Percentiles rank a stretch among this genome's conserved stretches.
These are phyloP conservation scores for Saxidomus purpurata DNA, from an alignment of 1,140 invertebrate genomes.

Conservation along the genomic window DNA sequence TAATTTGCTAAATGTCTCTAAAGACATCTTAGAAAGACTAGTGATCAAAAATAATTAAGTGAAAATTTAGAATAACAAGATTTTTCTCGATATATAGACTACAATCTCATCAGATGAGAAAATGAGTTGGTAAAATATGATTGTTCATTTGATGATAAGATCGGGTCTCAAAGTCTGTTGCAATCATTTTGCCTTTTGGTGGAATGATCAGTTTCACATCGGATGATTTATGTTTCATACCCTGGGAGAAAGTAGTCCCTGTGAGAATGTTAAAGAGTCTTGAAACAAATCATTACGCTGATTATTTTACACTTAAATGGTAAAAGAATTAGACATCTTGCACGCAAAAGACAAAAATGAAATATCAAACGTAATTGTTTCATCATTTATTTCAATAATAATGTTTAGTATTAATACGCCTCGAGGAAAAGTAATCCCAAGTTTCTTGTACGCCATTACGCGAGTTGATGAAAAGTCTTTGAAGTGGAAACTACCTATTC, in stretches of 20 bases:
- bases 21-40: conserved; percentile 35
- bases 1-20: conserved; percentile 64
- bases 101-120: conserved; percentile 10
- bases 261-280: conserved; percentile 22
- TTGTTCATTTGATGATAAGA: conserved; percentile 39
- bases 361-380: conserved; percentile 54
- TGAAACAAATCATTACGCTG: conserved; percentile 46
- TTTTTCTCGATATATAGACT: background rate
- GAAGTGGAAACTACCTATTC: conserved; percentile 65
- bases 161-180: conserved; percentile 29
- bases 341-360: conserved; percentile 54
- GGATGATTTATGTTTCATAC: conserved; percentile 47
- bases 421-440: conserved; percentile 36
- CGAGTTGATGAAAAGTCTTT: conserved; percentile 49
- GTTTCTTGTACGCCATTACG: conserved; percentile 46
- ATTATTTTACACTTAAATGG: conserved; percentile 51
- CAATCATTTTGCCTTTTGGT: conserved; percentile 39
- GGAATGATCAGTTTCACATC: conserved; percentile 30
- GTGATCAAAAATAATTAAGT: conserved; percentile 32
- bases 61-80: conserved; percentile 40
- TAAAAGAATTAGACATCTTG: conserved; percentile 47
- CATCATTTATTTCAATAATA: conserved; percentile 59
- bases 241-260: conserved; percentile 45
- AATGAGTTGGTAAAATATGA: conserved; percentile 35
- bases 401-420: conserved; percentile 39